Evolutionary conservation across 2,888 invertebrate genomes (phyloP), one percentile per base, ranked within the genome.

Genomic region (Mechanitis mazaeus): DNA sequence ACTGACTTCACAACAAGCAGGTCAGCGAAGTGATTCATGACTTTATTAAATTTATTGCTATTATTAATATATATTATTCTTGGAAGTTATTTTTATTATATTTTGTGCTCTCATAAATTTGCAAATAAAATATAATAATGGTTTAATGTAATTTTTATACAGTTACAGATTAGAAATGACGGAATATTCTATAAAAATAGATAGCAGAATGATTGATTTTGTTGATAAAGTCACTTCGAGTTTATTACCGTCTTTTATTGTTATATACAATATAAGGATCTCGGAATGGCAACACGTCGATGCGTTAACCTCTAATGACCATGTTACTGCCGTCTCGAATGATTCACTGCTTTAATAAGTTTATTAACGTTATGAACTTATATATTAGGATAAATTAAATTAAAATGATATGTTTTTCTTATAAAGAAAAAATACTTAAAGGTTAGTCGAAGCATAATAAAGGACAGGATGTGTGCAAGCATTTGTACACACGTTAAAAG

Each of bases 141-240:
- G 6, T 9, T 42, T 9, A 7, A 42, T 42, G 42, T 9, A 3
- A 42, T 42, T 42, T 7, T 42, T 35, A 5, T 35, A 35, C 2
- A 35, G 1, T 35, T 35, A 5, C 6, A 35, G 35, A 35, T 5
- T 35, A 3, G 6, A 35, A 35, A 5, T 35, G 35, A 35, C 6
- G 35, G 35, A 35, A 20, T 20, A 20, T 20, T 35, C 6, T 35
- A 35, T 35, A 35, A 35, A 35, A 20, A 46, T 9, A 46, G 12
- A 80, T 78, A 73, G 75, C 69, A 79, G 83, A 84, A 81, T 85
- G 84, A 85, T 84, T 84, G 79, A 84, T 83, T 81, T 79, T 75
- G 74, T 70, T 76, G 79, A 83, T 81, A 83, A 79, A 81, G 77
- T 76, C 78, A 74, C 79, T 76, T 75, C 68, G 71, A 71, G 69